Percentiles rank a stretch among this genome's conserved stretches.
Evolutionary conservation across 1,140 invertebrate species (phyloP).

Genomic region (Pectinophora gossypiella): DNA sequence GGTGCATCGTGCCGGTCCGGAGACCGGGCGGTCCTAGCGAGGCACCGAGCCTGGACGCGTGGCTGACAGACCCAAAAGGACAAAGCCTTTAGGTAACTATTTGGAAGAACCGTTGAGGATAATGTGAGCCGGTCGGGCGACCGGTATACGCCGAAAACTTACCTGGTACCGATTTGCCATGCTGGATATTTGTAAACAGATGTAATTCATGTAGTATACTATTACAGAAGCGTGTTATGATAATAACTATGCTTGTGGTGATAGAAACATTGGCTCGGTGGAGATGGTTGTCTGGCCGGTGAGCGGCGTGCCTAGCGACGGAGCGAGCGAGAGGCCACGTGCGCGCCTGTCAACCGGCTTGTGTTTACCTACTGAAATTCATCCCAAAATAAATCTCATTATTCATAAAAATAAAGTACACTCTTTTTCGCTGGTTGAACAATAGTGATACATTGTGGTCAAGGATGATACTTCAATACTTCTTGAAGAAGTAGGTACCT

Average conservation of each 20-base stretch:
- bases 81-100: constrained; percentile 69
- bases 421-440: too few species aligned
- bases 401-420: too few species aligned
- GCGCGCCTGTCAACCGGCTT: not conserved
- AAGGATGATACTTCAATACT: too few species aligned
- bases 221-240: not conserved
- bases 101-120: constrained; percentile 15
- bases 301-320: not conserved
- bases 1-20: constrained; percentile 68
- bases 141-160: not conserved
- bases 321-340: not conserved
- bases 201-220: not conserved
- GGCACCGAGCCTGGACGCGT: constrained; percentile 60
- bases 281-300: not conserved
- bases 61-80: constrained; percentile 52
- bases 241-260: not conserved
- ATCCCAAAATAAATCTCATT: too few species aligned
- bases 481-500: too few species aligned
- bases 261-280: not conserved
- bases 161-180: not conserved
- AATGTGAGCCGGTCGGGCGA: not conserved
- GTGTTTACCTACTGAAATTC: not conserved
- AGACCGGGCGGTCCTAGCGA: constrained; percentile 58
- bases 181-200: constrained; percentile 1
- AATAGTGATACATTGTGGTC: too few species aligned